Conservation (phyloP, 2,797 vertebrate species). For the Xiphorhynchus erythropygius region DNA sequence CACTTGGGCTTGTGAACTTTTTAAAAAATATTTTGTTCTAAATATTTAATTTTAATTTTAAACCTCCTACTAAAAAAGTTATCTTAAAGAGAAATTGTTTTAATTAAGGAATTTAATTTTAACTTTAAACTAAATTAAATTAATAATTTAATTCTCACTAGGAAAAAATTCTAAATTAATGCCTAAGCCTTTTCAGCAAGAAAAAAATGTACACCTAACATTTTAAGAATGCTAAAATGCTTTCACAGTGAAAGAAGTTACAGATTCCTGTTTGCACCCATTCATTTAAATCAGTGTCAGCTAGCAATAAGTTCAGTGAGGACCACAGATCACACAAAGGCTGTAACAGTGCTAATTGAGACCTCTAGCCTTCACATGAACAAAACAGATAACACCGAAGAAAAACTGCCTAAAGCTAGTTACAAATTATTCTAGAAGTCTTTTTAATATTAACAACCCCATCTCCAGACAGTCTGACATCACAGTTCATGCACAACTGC, state of each 20-base stretch:
- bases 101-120: not conserved
- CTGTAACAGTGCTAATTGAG: not conserved
- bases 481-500: not conserved
- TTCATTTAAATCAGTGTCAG: not conserved
- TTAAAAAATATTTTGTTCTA: not conserved
- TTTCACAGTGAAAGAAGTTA: not conserved
- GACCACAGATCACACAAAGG: not conserved
- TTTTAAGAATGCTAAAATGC: not conserved
- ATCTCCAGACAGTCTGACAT: not conserved
- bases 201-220: rapidly evolving
- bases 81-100: not conserved
- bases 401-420: not conserved
- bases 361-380: not conserved
- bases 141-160: not conserved
- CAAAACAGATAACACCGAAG: not conserved
- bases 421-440: not conserved
- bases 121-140: not conserved
- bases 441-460: not conserved
- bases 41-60: not conserved
- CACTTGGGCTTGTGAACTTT: rapidly evolving
- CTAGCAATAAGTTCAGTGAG: not conserved
- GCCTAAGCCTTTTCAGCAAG: not conserved
- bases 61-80: not conserved
- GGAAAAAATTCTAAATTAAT: not conserved
- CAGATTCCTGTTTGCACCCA: not conserved